These are phyloP conservation scores for Spongilla lacustris DNA, from an alignment of 37 sponge, comb jelly and placozoan species.

Conservation along the genomic window DNA sequence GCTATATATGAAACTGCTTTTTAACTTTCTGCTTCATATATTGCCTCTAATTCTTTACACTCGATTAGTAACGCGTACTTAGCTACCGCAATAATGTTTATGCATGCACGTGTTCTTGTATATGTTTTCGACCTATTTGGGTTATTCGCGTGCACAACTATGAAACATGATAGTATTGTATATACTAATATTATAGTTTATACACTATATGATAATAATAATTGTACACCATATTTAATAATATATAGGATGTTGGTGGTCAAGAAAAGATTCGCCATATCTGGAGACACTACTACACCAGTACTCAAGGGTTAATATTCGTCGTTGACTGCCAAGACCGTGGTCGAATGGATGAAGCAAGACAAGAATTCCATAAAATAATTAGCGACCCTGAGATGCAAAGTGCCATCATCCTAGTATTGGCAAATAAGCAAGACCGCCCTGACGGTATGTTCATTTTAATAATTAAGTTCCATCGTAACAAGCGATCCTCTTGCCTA, in stretches of 20 bases:
- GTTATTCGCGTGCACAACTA: too few species aligned
- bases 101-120: too few species aligned
- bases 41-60: too few species aligned
- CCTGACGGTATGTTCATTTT: slow-evolving; percentile 78
- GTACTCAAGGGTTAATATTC: slow-evolving; percentile 97
- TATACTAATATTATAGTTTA: too few species aligned
- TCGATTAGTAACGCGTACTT: too few species aligned
- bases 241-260: slow-evolving; percentile 94
- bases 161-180: too few species aligned
- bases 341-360: slow-evolving; percentile 94
- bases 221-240: too few species aligned
- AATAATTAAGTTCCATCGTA: neutral
- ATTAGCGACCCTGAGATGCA: slow-evolving; percentile 97
- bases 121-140: too few species aligned
- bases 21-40: too few species aligned
- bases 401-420: slow-evolving; percentile 91
- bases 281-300: slow-evolving; percentile 98
- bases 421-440: slow-evolving; percentile 98
- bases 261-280: slow-evolving; percentile 98
- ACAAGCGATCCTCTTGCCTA: neutral
- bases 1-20: too few species aligned
- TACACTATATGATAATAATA: too few species aligned
- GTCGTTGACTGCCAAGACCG: slow-evolving; percentile 97
- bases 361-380: slow-evolving; percentile 95
- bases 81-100: too few species aligned